Conservation (phyloP, 2,888 invertebrate genomes). For the Megalurothrips usitatus region DNA sequence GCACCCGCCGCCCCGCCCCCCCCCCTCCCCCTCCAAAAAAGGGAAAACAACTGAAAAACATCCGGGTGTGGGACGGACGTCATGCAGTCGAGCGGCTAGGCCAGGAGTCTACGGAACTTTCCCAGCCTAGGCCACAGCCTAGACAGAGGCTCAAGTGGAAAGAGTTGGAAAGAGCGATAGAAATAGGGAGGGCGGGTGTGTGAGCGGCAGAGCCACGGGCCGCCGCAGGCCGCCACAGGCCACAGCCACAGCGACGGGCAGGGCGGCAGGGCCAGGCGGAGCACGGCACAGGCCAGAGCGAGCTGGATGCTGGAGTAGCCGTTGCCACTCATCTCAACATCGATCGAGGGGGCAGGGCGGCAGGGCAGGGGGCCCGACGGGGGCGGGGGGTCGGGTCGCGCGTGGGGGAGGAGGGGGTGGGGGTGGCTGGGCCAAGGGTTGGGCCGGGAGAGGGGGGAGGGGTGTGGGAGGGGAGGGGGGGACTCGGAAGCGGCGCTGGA, state of each 20-base stretch:
- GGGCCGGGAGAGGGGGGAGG: not conserved
- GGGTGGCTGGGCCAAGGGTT: not conserved
- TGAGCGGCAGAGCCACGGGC: not conserved
- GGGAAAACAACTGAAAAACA: too few species aligned
- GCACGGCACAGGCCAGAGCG: not conserved
- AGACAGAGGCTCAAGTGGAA: not conserved
- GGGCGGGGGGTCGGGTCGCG: not conserved
- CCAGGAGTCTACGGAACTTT: too few species aligned
- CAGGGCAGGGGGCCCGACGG: not conserved
- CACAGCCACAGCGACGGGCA: not conserved
- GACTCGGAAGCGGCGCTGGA: not conserved
- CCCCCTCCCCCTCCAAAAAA: too few species aligned
- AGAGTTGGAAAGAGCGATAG: not conserved
- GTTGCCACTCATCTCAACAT: constrained; percentile 24
- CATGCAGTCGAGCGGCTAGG: too few species aligned
- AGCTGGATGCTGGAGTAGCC: constrained; percentile 23
- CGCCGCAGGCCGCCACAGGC: too few species aligned
- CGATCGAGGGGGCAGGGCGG: constrained; percentile 8
- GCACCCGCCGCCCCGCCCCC: too few species aligned
- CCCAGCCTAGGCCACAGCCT: too few species aligned
- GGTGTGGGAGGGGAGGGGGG: not conserved
- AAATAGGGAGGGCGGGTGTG: not conserved
- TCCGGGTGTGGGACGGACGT: too few species aligned
- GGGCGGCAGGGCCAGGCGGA: not conserved
- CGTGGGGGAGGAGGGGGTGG: not conserved